Evolutionary conservation across 1,140 invertebrate species (phyloP), one percentile per base, ranked within the genome.

Genomic region (Drosophila funebris): DNA sequence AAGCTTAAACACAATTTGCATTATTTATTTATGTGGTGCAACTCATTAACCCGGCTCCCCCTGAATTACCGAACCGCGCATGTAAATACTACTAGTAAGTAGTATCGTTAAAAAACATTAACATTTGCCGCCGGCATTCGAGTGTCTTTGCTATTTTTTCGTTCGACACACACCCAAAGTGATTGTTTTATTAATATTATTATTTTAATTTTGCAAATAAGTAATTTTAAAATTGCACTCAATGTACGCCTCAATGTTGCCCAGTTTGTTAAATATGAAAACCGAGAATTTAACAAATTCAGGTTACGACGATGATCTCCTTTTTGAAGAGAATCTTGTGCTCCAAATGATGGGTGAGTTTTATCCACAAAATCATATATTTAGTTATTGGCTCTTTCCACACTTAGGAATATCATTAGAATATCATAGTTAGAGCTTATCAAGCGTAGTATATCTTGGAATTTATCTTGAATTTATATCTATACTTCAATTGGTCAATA

Each of bases 331-430:
- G 27, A 91, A 91, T 56, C 67, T 91, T n/a, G 44, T 48, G 1
- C 27, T 91, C 14, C 89, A 90, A 16, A 91, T 91, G 58, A 91
- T 91, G 76, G 90, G 90, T 91, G 75, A 91, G 90, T 90, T n/a
- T n/a, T 44, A 20, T 22, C 9, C 46, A 29, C n/a, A 13, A n/a
- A 29, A 29, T 3, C 9, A 11, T 18, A 53, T 18, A n/a, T 9
- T n/a, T 33, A 9, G 7, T 20, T 36, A 13, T 11, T 8, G 0
- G 24, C 24, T 20, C 6, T 24, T 24, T 50, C 7, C 8, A 6
- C n/a, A 52, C 36, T 52, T 44, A 44, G n/a, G 18, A 4, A 9
- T 20, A 20, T 53, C 27, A n/a, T n/a, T n/a, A n/a, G n/a, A n/a
- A n/a, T n/a, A n/a, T n/a, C n/a, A n/a, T n/a, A 7, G 50, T 36